Evolutionary conservation across 2,797 vertebrate species (phyloP).

Genomic region (Tragelaphus eurycerus): DNA sequence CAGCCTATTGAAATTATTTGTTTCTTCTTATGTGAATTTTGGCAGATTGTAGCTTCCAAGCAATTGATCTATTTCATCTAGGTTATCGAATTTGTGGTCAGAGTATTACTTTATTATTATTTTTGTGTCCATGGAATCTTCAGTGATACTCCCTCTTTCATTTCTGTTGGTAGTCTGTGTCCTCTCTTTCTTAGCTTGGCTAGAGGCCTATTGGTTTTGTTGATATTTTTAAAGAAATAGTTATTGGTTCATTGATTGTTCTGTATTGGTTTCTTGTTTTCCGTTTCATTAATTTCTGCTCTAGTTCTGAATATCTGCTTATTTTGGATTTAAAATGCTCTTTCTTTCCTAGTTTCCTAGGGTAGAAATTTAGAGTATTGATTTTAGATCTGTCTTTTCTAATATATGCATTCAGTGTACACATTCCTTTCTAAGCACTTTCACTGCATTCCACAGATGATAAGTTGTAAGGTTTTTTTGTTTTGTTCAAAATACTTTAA

Average conservation of each 20-base stretch:
- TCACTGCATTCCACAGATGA: neutral
- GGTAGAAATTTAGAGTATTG: neutral
- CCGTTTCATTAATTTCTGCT: neutral
- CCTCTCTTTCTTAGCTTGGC: neutral
- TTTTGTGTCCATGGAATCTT: neutral
- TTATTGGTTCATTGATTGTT: constrained; percentile 19
- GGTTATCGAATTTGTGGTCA: neutral
- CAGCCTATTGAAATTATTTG: neutral
- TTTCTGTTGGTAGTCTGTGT: neutral
- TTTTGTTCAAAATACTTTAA: neutral
- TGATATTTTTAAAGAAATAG: neutral
- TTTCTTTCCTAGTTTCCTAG: neutral
- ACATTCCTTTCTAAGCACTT: neutral
- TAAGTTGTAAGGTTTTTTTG: neutral
- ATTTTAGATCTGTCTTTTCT: neutral
- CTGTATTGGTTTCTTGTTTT: neutral
- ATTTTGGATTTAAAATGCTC: neutral
- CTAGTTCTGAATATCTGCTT: neutral
- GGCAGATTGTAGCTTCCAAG: neutral
- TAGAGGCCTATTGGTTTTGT: neutral
- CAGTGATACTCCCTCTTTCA: neutral
- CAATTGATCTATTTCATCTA: neutral
- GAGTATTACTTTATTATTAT: neutral
- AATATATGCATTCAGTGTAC: neutral
- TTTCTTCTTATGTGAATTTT: neutral